Evolutionary conservation across 2,888 invertebrate species (phyloP), one percentile per base, ranked within the genome.

Genomic region (Allophyes oxyacanthae): DNA sequence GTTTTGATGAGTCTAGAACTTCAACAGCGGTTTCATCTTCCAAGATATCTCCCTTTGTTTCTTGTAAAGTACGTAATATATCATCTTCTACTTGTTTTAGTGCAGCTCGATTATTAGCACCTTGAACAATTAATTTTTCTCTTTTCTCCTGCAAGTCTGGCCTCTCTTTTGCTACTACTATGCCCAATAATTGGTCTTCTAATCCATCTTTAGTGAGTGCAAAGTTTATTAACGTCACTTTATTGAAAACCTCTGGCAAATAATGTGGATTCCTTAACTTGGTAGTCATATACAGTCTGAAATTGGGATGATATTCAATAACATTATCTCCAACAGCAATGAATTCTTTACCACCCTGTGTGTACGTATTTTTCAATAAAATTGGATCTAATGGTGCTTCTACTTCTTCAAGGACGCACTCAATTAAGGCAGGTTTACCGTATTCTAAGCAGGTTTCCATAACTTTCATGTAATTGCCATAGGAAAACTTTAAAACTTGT

Each of bases 21-120:
- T 97, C 95, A 72, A 99, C 98, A 2, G 98, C 98, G 3, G 95
- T 95, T 90, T 98, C 98, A 85, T 99, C 98, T 90, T 98, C 98
- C 62, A 99, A 94, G 82, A 99, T 98, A 84, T 98, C 98, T 1
- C 98, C 98, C 84, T 98, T 97, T 0, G 96, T 95, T 79, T 97
- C 95, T 38, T 97, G 96, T 50, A 99, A 90, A 0, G 98, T 98
- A 78, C 96, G 95, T 43, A 99, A 92, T 75, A 99, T 98, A 88
- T 97, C 97, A 83, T 98, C 97, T 90, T 99, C 98, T 20, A 98
- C 97, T 85, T 97, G 96, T 81, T 97, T 97, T 34, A 99, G 88
- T 1, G 97, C 96, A 54, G 96, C 95, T 82, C 96, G 96, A 85
- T 99, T 98, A 45, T 96, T 95, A 6, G 98, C 98, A 73, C 96